Evolutionary conservation across 2,797 vertebrate species (phyloP), one percentile per base, ranked within the genome.

Genomic region (Mus spretus): DNA sequence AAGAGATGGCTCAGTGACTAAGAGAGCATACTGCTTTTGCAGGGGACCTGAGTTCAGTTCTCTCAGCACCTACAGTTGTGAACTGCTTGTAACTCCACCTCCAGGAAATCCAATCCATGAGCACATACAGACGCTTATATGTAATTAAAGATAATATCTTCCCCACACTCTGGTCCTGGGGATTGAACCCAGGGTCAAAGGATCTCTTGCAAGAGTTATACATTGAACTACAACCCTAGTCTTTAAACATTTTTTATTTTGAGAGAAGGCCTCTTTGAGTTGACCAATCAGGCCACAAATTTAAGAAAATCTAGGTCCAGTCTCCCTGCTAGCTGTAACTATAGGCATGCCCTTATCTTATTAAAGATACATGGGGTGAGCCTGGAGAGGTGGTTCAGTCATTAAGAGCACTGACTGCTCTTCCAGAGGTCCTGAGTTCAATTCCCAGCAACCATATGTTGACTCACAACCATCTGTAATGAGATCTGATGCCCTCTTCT

Each of bases 341-440:
- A 81, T 24, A 90, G 75, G 44, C 77, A 67, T 53, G 31, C 22
- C 53, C 84, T 61, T 91, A 20, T 96, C n/a, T 92, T 86, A 79
- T 44, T n/a, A 74, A 81, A 70, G 85, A 94, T 14, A 80, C 4
- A 26, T 78, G 19, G 63, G 61, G 37, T 93, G 22, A 14, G 67
- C 34, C 34, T 70, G 34, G 67, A 70, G 67, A 70, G 34, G 17
- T 17, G 65, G 34, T 67, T 70, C 31, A 70, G 34, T 14, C 47
- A 47, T 47, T 47, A 47, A 47, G 70, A 72, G 8, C 34, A 37
- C 50, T 72, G 17, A 37, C 34, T 72, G 17, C 70, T 72, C 19
- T 72, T 72, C n/a, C 70, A 72, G 34, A 37, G 70, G 17, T 37
- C n/a, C 70, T 72, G 34, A 72, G 34, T 70, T 70, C 34, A n/a